Conservation (phyloP, 1,140 invertebrate species). For the Agraylea sexmaculata region DNA sequence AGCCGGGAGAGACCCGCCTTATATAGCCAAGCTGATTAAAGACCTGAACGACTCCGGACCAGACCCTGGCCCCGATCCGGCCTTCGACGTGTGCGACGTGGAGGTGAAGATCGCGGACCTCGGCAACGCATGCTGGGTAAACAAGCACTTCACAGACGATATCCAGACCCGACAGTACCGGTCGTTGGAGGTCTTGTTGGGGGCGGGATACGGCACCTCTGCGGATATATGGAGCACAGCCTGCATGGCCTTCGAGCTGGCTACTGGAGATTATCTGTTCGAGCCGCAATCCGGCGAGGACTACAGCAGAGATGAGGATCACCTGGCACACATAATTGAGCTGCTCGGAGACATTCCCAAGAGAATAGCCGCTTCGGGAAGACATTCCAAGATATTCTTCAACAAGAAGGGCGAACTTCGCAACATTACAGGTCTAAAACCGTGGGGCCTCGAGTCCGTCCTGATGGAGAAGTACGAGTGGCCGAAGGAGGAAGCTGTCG, state of each 20-base stretch:
- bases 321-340: constrained; percentile 97
- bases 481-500: constrained; percentile 68
- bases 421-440: constrained; percentile 86
- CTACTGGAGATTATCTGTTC: constrained; percentile 98
- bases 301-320: constrained; percentile 92
- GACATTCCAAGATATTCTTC: constrained; percentile 88
- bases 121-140: constrained; percentile 99
- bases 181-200: constrained; percentile 89
- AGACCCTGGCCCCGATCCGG: constrained; percentile 59
- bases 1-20: too few species aligned
- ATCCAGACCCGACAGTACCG: constrained; percentile 98
- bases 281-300: constrained; percentile 89
- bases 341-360: constrained; percentile 90
- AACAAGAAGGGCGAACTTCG: constrained; percentile 83
- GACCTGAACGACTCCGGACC: too few species aligned
- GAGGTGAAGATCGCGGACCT: constrained; percentile 95
- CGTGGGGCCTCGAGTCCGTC: constrained; percentile 86
- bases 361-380: constrained; percentile 77
- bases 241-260: constrained; percentile 98
- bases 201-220: constrained; percentile 86
- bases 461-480: constrained; percentile 95
- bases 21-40: too few species aligned
- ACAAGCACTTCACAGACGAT: constrained; percentile 91
- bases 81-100: constrained; percentile 71
- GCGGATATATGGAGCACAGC: constrained; percentile 99